Evolutionary conservation across 2,888 invertebrate species (phyloP).

Genomic region (Omphaloscelis lunosa): DNA sequence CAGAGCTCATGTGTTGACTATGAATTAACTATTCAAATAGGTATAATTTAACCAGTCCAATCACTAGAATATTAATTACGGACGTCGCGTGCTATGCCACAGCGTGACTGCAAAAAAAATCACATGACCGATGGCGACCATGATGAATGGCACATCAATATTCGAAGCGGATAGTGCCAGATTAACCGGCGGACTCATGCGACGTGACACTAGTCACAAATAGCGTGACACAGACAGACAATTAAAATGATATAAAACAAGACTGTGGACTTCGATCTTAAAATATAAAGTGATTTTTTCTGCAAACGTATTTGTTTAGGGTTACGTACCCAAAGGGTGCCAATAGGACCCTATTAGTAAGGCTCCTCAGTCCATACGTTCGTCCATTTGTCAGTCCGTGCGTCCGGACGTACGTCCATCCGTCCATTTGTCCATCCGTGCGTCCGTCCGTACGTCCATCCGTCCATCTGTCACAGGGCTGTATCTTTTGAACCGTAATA

Average conservation of each 20-base stretch:
- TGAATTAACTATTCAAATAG: constrained; percentile 13
- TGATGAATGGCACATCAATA: constrained; percentile 85
- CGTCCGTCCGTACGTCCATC: no score
- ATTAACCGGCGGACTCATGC: constrained; percentile 73
- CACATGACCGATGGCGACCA: constrained; percentile 61
- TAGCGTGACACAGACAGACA: constrained; percentile 50
- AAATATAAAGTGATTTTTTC: constrained; percentile 47
- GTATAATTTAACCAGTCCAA: constrained; percentile 18
- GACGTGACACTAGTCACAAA: constrained; percentile 75
- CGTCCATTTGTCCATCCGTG: neutral
- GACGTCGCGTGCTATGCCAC: constrained; percentile 35
- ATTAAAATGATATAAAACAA: constrained; percentile 66
- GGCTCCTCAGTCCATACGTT: neutral
- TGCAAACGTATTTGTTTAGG: constrained; percentile 1
- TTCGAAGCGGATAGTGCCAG: constrained; percentile 79
- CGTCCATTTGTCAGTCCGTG: no score
- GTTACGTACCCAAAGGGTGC: neutral
- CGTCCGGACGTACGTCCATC: no score
- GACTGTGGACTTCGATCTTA: constrained; percentile 15
- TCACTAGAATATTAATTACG: constrained; percentile 41
- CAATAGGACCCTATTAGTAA: neutral
- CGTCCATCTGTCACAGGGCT: neutral
- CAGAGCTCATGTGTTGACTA: neutral
- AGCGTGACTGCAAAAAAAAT: constrained; percentile 48
- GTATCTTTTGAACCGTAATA: neutral